phyloP scores from a whole-genome alignment of 2,888 invertebrate species.

The Drosophila prolongata region DNA sequence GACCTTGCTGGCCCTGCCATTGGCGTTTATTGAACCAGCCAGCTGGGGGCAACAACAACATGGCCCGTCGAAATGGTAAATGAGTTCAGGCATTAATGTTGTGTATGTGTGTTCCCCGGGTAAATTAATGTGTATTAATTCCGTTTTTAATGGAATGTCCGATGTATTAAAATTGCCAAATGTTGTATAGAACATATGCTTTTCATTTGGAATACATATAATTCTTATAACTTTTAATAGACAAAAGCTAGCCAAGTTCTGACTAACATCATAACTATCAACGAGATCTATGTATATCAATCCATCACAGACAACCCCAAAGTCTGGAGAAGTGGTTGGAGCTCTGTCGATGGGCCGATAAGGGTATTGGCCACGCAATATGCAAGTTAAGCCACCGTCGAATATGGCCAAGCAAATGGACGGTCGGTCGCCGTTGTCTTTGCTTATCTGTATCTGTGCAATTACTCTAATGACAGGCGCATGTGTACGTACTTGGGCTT shows the following conservation, averaged over 20 bases:
- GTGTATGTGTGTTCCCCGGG: constrained; percentile 16
- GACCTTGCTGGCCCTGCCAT: constrained; percentile 66
- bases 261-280: no score
- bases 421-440: constrained; percentile 1
- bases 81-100: constrained; percentile 29
- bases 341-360: constrained; percentile 3
- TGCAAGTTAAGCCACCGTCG: constrained; percentile 15
- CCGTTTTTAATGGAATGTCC: constrained; percentile 20
- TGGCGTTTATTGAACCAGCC: constrained; percentile 72
- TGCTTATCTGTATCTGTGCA: constrained; percentile 34
- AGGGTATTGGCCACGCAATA: constrained; percentile 16
- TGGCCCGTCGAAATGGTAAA: constrained; percentile 36
- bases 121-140: constrained; percentile 40
- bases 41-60: constrained; percentile 39
- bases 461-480: constrained; percentile 40
- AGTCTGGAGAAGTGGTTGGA: not conserved
- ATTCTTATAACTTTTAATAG: not conserved
- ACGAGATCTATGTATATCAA: not conserved
- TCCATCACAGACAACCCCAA: not conserved
- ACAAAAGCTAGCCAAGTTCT: not conserved
- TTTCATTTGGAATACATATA: constrained; percentile 2
- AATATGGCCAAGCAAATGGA: constrained; percentile 9
- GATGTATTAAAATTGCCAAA: not conserved
- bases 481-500: constrained; percentile 21
- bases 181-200: constrained; percentile 3